Evolutionary conservation across 2,113 vertebrate species (phyloP).

Genomic region (Brienomyrus brachyistius): DNA sequence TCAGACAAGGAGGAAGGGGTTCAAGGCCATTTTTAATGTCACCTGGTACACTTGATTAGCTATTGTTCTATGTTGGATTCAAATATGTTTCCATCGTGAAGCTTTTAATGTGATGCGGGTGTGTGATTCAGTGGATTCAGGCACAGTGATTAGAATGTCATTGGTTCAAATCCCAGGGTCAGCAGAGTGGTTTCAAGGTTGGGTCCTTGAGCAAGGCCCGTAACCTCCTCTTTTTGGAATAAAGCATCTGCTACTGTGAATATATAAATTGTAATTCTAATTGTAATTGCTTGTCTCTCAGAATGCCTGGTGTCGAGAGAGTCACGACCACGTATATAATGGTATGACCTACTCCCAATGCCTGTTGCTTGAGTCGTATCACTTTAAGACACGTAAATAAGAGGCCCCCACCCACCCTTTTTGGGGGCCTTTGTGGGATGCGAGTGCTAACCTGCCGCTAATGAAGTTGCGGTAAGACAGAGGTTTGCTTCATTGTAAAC

Average conservation of each 20-base stretch:
- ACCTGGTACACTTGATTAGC: background rate
- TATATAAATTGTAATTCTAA: background rate
- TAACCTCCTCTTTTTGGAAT: background rate
- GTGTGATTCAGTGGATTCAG: background rate
- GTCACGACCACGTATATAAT: background rate
- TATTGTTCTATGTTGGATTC: background rate
- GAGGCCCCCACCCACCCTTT: background rate
- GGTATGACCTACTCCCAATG: background rate
- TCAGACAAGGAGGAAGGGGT: background rate
- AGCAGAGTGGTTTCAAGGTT: background rate
- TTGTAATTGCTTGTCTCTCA: background rate
- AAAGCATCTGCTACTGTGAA: background rate
- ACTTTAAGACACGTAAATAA: background rate
- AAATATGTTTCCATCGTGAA: background rate
- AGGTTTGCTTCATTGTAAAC: background rate
- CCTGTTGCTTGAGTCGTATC: background rate
- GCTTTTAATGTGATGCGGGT: background rate
- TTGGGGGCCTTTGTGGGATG: background rate
- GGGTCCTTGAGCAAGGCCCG: background rate
- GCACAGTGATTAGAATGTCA: background rate
- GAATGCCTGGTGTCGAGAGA: background rate
- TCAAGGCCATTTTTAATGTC: background rate
- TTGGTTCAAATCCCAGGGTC: background rate
- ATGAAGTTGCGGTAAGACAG: background rate
- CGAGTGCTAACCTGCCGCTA: background rate